Base-by-base conservation (phyloP, 2,888 invertebrate genomes). In the Galerucella nymphaeae region DNA sequence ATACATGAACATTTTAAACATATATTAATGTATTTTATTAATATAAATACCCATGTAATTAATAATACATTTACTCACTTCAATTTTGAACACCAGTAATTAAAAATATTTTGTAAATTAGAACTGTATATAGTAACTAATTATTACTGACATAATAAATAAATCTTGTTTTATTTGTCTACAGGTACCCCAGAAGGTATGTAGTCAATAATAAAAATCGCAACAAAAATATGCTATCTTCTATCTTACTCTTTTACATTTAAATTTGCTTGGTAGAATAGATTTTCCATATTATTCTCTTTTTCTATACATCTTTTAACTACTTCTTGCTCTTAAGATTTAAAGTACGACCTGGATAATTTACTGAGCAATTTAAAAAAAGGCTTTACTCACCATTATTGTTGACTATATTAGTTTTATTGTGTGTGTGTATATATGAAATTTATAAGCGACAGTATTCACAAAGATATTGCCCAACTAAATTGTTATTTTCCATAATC, bases 151-250 rank as follows among this genome's bases (percentile, higher is more conserved):
- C 20, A 61, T 57, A 57, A 53, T 63, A 72, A 74, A 76, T 74
- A 71, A 76, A 75, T 61, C 57, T 71, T 72, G 63, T 84, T 82
- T 83, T 82, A 82, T 85, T 83, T 85, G 81, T 83, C 83, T 81
- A 83, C 86, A 86, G 86, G 86, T 84, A 84, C 84, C 78, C 86
- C 86, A 77, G 86, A 86, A 86, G 86, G 86, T 86, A 86, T 82
- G 86, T 86, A 86, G 82, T 80, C 73, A 75, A 76, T 66, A 70
- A 74, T 74, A 68, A 69, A 74, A 73, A 77, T 71, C 71, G 76
- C 78, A 79, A 78, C 78, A 78, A 75, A 77, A 75, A 79, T 70
- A 66, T 74, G 78, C 78, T 78, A 78, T 75, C 69, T 70, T 75
- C 55, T 69, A 57, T 74, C 68, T 73, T 75, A 68, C 59, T 70